A percentile compares a stretch with the other conserved stretches of the same genome.
Conservation (phyloP, 2,888 invertebrate genomes). For the Volucella inflata region DNA sequence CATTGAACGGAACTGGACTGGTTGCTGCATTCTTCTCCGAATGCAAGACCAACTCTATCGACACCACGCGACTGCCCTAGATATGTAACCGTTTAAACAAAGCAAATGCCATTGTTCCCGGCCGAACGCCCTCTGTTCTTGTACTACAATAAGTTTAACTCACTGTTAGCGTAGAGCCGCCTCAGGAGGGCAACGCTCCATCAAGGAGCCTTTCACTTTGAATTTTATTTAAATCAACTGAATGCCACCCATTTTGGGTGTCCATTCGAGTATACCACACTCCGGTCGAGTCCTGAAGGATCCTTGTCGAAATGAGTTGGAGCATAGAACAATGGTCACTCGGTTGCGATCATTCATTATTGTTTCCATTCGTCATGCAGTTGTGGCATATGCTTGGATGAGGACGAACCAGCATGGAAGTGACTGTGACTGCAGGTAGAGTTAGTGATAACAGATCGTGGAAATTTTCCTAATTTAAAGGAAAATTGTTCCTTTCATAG, state of each 20-base stretch:
- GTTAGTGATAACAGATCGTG: no score
- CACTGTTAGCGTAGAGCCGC: slow-evolving; percentile 50
- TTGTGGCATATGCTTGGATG: slow-evolving; percentile 48
- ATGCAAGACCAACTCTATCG: slow-evolving; percentile 29
- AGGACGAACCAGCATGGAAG: slow-evolving; percentile 12
- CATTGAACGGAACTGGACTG: slow-evolving; percentile 21
- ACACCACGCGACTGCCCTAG: slow-evolving; percentile 27
- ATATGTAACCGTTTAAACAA: slow-evolving; percentile 43
- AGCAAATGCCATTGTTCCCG: slow-evolving; percentile 22
- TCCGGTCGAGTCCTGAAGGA: slow-evolving; percentile 30
- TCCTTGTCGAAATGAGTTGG: slow-evolving; percentile 70
- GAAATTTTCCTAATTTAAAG: no score
- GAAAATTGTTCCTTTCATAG: no score
- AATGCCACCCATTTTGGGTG: slow-evolving; percentile 62
- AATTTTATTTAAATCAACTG: slow-evolving; percentile 72
- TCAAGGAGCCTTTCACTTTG: slow-evolving; percentile 72
- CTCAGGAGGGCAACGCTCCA: slow-evolving; percentile 51
- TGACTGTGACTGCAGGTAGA: not conserved
- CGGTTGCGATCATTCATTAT: slow-evolving; percentile 59
- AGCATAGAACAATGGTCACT: slow-evolving; percentile 70
- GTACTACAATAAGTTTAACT: slow-evolving; percentile 37
- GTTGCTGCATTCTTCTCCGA: slow-evolving; percentile 9
- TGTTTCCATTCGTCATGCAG: slow-evolving; percentile 71
- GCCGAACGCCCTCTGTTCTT: not conserved
- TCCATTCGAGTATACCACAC: slow-evolving; percentile 31